Evolutionary conservation across 2,888 invertebrate genomes (phyloP).

Genomic region (Chymomyza caudatula): DNA sequence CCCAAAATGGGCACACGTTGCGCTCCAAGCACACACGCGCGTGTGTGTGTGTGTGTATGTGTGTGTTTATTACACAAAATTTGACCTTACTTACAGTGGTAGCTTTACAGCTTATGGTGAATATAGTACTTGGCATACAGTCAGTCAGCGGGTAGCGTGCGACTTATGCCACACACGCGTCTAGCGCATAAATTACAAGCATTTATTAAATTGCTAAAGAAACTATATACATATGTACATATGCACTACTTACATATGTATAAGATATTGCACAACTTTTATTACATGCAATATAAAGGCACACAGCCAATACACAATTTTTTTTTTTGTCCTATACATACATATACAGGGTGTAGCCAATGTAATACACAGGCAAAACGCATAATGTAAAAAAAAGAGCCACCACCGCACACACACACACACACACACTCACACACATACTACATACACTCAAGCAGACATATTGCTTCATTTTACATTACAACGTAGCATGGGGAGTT

Average conservation of each 20-base stretch:
- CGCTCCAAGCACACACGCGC: too few relatives aligned
- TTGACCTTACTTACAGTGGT: conserved; percentile 40
- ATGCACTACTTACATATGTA: conserved; percentile 1
- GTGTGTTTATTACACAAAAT: conserved; percentile 36
- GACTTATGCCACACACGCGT: not conserved
- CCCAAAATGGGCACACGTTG: conserved; percentile 33
- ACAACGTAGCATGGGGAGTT: conserved; percentile 2
- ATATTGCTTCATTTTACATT: conserved; percentile 2
- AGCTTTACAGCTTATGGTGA: not conserved
- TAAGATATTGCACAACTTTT: conserved; percentile 27
- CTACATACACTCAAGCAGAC: conserved; percentile 12
- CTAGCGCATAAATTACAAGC: conserved; percentile 18
- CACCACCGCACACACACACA: conserved; percentile 10
- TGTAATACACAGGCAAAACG: conserved; percentile 2
- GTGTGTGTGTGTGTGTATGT: not conserved
- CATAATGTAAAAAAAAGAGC: conserved; percentile 10
- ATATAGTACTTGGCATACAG: not conserved
- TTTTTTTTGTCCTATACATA: conserved; percentile 11
- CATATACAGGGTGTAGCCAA: conserved; percentile 1
- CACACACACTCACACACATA: not conserved
- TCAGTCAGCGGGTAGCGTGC: conserved; percentile 2
- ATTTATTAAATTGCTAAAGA: not conserved
- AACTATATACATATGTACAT: not conserved
- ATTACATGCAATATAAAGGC: not conserved
- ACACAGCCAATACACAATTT: conserved; percentile 4